phyloP scores from a whole-genome alignment of 2,797 vertebrate genomes.

The Pangasius larnaudii region DNA sequence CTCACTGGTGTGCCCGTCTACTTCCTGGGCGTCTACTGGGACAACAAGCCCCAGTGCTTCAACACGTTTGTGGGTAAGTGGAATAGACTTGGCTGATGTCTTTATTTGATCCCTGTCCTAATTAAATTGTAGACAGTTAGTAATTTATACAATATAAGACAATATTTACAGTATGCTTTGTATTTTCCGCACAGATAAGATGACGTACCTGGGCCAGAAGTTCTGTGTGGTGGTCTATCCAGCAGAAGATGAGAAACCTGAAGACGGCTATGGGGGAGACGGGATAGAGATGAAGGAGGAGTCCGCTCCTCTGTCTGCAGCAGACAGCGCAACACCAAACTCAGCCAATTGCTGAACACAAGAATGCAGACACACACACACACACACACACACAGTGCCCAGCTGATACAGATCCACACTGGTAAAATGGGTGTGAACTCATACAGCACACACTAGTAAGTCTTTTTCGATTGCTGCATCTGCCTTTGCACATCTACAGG shows the following conservation, averaged over 20 bases:
- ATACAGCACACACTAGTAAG: slow-evolving; percentile 38
- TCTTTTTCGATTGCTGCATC: slow-evolving; percentile 31
- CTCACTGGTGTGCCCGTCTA: slow-evolving; percentile 90
- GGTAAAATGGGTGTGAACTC: slow-evolving; percentile 44
- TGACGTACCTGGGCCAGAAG: slow-evolving; percentile 87
- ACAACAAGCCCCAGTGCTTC: slow-evolving; percentile 87
- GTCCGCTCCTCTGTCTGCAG: slow-evolving; percentile 68
- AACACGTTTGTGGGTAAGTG: slow-evolving; percentile 81
- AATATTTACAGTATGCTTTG: neutral
- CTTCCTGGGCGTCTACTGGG: slow-evolving; percentile 91
- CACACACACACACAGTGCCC: slow-evolving; percentile 37
- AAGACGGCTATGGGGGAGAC: slow-evolving; percentile 53
- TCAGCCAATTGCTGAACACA: slow-evolving; percentile 68
- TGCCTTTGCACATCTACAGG: slow-evolving; percentile 41
- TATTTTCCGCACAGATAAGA: slow-evolving; percentile 71
- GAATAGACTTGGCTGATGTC: neutral
- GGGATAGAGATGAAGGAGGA: slow-evolving; percentile 71
- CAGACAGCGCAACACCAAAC: slow-evolving; percentile 67
- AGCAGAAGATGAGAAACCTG: slow-evolving; percentile 17
- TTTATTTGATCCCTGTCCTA: no score
- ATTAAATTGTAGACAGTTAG: neutral
- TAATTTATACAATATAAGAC: neutral
- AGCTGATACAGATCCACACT: slow-evolving; percentile 49
- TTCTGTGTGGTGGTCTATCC: slow-evolving; percentile 91
- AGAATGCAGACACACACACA: slow-evolving; percentile 36